Evolutionary conservation across 2,888 invertebrate genomes (phyloP).

Genomic region (Mylabris sibirica): DNA sequence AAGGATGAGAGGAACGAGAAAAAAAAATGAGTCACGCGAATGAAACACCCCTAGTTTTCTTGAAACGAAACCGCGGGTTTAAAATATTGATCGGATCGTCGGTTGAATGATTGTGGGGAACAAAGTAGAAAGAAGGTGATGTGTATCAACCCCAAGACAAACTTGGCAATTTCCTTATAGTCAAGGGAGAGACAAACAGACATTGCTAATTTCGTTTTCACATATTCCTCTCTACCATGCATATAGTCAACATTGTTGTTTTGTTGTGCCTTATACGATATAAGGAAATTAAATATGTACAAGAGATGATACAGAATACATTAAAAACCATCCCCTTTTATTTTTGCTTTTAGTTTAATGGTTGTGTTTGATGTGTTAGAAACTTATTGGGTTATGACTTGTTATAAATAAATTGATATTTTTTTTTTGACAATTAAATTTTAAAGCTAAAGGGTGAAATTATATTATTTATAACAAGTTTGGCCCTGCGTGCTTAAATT

Average conservation of each 20-base stretch:
- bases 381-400: conserved; percentile 2
- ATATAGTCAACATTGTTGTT: no score
- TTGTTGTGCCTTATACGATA: not conserved
- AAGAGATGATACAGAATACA: not conserved
- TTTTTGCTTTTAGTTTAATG: conserved; percentile 6
- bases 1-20: conserved; percentile 45
- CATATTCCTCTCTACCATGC: conserved; percentile 21
- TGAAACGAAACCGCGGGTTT: conserved; percentile 58
- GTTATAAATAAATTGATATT: conserved; percentile 14
- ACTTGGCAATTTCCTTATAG: conserved; percentile 35
- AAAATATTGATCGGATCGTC: conserved; percentile 54
- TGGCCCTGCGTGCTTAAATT: conserved; percentile 54
- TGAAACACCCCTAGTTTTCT: conserved; percentile 51
- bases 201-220: conserved; percentile 34
- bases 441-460: not conserved
- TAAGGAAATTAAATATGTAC: conserved; percentile 9
- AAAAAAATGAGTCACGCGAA: conserved; percentile 62
- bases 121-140: not conserved
- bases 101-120: not conserved
- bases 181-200: conserved; percentile 29
- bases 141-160: conserved; percentile 28
- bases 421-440: conserved; percentile 12
- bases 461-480: conserved; percentile 36
- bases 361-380: not conserved
- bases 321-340: not conserved